A percentile compares a stretch with the other conserved stretches of the same genome.
These are phyloP conservation scores for Triops longicaudatus DNA, from an alignment of 1,140 invertebrate genomes.

Conservation along the genomic window DNA sequence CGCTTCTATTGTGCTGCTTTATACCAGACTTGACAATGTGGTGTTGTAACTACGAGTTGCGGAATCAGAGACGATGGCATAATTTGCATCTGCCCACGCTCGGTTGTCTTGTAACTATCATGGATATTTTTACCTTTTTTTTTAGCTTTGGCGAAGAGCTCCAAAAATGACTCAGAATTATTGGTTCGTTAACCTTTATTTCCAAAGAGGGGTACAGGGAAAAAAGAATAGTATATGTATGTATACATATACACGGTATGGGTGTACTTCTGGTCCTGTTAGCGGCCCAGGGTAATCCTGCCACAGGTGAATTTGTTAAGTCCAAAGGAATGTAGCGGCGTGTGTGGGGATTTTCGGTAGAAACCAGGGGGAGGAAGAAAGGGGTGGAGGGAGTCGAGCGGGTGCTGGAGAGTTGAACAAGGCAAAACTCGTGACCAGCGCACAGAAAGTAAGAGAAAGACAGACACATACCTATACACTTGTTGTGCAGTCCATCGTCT, in stretches of 20 bases:
- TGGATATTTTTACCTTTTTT: background rate
- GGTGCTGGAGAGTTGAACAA: background rate
- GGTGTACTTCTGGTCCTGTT: background rate
- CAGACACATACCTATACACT: background rate
- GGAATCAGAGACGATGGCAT: background rate
- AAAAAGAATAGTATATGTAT: background rate
- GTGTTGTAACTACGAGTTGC: background rate
- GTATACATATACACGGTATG: background rate
- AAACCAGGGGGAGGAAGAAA: too few species aligned
- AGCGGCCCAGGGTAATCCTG: background rate
- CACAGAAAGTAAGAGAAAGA: background rate
- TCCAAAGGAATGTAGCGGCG: background rate
- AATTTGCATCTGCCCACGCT: slow-evolving; percentile 14
- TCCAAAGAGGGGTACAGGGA: background rate
- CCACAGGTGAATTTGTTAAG: slow-evolving; percentile 15
- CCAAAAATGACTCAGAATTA: background rate
- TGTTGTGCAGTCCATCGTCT: slow-evolving; percentile 5
- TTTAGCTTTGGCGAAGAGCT: background rate
- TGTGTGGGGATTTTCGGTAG: background rate
- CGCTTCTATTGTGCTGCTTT: background rate
- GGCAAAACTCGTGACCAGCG: background rate
- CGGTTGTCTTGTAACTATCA: background rate
- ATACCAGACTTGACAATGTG: background rate
- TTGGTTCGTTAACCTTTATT: slow-evolving; percentile 3
- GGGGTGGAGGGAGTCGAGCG: background rate